A percentile compares a stretch with the other conserved stretches of the same genome.
Conservation (phyloP, 1,140 invertebrate genomes). For the Hylaeus volcanicus region DNA sequence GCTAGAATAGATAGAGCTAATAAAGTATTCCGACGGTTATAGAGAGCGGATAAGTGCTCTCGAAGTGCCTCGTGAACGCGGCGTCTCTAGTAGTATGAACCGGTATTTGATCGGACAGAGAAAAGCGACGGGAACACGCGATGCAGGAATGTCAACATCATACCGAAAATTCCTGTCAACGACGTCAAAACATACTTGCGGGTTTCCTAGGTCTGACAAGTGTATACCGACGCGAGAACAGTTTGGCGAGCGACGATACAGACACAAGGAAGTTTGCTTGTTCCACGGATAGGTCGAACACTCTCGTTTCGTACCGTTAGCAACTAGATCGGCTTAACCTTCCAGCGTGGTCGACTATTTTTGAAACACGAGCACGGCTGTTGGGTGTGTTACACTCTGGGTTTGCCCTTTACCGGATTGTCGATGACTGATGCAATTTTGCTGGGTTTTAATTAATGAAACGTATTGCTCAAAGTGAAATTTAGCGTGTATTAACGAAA, state of each 20-base stretch:
- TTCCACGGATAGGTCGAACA: too few relatives aligned
- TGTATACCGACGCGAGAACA: not conserved
- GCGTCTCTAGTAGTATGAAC: slow-evolving; percentile 13
- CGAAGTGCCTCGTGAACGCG: not conserved
- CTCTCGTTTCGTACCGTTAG: not conserved
- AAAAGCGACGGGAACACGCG: not conserved
- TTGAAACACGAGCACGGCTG: too few relatives aligned
- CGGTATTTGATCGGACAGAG: not conserved
- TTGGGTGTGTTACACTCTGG: too few relatives aligned
- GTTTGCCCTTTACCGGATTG: too few relatives aligned
- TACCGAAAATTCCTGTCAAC: slow-evolving; percentile 10
- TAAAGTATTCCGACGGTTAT: not conserved
- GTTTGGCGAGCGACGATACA: not conserved
- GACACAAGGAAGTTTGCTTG: not conserved
- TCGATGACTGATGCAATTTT: too few relatives aligned
- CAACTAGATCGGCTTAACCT: too few relatives aligned
- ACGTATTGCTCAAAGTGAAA: too few relatives aligned
- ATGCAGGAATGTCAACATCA: not conserved
- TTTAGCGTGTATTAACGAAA: too few relatives aligned
- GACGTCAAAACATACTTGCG: not conserved
- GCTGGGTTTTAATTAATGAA: too few relatives aligned
- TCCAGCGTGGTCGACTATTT: too few relatives aligned
- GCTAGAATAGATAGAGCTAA: not conserved
- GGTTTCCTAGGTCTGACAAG: not conserved
- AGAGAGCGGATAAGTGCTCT: not conserved